A percentile compares a stretch with the other conserved stretches of the same genome.
phyloP scores from a whole-genome alignment of 2,113 vertebrate genomes.

The Hippocampus comes region DNA sequence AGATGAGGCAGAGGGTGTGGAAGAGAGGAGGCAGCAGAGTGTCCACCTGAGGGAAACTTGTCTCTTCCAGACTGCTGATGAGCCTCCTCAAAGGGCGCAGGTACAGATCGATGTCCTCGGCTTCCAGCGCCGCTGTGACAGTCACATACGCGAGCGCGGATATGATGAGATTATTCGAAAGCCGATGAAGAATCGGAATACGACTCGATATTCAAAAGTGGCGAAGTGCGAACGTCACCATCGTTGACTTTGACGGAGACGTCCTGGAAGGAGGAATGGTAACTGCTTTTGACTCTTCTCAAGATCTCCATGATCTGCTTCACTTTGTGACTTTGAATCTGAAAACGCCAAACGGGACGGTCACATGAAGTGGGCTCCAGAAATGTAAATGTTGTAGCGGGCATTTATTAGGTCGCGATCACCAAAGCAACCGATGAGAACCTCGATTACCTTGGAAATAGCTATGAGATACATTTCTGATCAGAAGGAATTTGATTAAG shows the following conservation, averaged over 20 bases:
- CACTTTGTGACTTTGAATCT: slow-evolving; percentile 69
- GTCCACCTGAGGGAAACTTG: slow-evolving; percentile 69
- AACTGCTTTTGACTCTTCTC: slow-evolving; percentile 68
- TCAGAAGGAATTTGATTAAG: too few species aligned
- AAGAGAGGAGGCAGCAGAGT: slow-evolving; percentile 76
- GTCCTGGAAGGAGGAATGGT: slow-evolving; percentile 64
- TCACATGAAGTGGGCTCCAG: not conserved
- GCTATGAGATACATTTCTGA: too few species aligned
- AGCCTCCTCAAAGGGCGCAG: slow-evolving; percentile 67
- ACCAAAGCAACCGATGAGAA: too few species aligned
- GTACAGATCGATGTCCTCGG: slow-evolving; percentile 68
- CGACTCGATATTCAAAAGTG: not conserved
- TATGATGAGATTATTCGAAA: slow-evolving; percentile 3
- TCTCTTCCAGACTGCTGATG: slow-evolving; percentile 70
- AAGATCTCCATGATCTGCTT: slow-evolving; percentile 61
- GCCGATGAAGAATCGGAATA: not conserved
- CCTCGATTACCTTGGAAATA: not conserved
- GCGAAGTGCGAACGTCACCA: slow-evolving; percentile 32
- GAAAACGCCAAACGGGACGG: slow-evolving; percentile 7
- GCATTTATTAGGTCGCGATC: not conserved
- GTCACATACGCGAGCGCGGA: slow-evolving; percentile 4
- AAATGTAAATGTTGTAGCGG: not conserved
- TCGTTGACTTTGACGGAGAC: slow-evolving; percentile 64
- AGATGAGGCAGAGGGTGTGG: slow-evolving; percentile 85
- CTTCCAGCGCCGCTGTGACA: slow-evolving; percentile 65